Percentiles rank a stretch among this genome's conserved stretches.
Evolutionary conservation across 2,113 vertebrate species (phyloP).

Genomic region (Plecotus auritus): DNA sequence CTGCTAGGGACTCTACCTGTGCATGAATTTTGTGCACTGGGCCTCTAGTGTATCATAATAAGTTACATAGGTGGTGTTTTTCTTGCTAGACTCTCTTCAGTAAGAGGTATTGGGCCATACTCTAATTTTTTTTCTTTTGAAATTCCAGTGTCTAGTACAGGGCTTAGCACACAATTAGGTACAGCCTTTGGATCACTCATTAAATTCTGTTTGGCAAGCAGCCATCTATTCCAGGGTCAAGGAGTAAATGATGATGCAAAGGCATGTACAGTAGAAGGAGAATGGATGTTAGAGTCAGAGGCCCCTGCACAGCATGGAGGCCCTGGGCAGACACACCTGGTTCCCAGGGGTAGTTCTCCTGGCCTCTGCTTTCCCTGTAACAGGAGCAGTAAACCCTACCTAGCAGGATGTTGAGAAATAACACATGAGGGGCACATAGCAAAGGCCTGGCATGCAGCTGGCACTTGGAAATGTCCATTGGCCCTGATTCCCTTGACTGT

Average conservation of each 20-base stretch:
- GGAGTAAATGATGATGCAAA: not conserved
- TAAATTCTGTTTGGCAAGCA: not conserved
- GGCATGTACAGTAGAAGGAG: not conserved
- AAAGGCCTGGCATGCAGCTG: not conserved
- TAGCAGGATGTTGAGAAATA: not conserved
- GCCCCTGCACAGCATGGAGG: not conserved
- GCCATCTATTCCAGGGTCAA: not conserved
- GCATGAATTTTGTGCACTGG: no score
- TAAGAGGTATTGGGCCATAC: not conserved
- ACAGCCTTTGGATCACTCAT: not conserved
- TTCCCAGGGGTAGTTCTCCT: not conserved
- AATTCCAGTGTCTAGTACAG: not conserved
- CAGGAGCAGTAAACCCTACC: not conserved
- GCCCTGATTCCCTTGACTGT: not conserved
- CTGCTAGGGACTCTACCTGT: no score
- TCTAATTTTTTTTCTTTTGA: not conserved
- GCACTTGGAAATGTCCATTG: not conserved
- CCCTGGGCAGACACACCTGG: not conserved
- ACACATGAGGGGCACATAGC: not conserved
- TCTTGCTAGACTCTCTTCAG: not conserved
- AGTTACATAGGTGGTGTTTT: not conserved
- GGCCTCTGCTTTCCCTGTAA: not conserved
- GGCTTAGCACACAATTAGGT: not conserved
- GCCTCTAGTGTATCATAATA: not conserved
- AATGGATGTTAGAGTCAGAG: not conserved